Percentiles rank a stretch among this genome's conserved stretches.
phyloP scores from a whole-genome alignment of 2,888 invertebrate genomes.

The Melinopterus prodromus region DNA sequence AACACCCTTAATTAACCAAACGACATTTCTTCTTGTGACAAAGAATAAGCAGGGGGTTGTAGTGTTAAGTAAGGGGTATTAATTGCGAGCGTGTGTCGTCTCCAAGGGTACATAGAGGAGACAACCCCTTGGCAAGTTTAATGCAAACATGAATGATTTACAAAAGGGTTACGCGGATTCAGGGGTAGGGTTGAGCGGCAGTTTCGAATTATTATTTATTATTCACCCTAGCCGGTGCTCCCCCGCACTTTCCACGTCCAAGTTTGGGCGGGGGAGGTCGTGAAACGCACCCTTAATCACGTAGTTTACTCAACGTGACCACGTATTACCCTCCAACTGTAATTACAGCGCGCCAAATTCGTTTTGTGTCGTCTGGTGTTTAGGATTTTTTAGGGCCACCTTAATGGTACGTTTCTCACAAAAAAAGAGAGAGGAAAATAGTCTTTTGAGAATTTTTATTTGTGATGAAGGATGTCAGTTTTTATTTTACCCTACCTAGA shows the following conservation, averaged over 20 bases:
- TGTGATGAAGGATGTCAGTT: too few species aligned
- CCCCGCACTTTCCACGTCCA: not conserved
- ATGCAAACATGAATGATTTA: not conserved
- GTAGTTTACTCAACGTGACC: not conserved
- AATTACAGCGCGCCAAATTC: not conserved
- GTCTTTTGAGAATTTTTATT: too few species aligned
- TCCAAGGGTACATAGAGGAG: not conserved
- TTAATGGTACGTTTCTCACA: too few species aligned
- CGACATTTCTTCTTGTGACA: not conserved
- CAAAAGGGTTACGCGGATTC: not conserved
- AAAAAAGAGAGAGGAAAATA: too few species aligned
- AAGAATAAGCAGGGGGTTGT: not conserved
- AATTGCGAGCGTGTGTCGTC: not conserved
- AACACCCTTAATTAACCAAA: too few species aligned
- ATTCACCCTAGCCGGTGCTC: not conserved
- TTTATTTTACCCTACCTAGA: too few species aligned
- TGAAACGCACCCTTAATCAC: not conserved
- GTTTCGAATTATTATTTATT: conserved; percentile 4
- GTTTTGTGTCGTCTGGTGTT: too few species aligned
- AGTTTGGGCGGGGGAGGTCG: not conserved
- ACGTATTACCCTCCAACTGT: not conserved
- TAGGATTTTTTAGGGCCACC: too few species aligned
- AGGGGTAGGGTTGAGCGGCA: not conserved
- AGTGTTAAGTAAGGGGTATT: conserved; percentile 4
- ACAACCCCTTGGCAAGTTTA: not conserved